These are phyloP conservation scores for Drosophila emarginata DNA, from an alignment of 2,888 invertebrate species.

Conservation along the genomic window DNA sequence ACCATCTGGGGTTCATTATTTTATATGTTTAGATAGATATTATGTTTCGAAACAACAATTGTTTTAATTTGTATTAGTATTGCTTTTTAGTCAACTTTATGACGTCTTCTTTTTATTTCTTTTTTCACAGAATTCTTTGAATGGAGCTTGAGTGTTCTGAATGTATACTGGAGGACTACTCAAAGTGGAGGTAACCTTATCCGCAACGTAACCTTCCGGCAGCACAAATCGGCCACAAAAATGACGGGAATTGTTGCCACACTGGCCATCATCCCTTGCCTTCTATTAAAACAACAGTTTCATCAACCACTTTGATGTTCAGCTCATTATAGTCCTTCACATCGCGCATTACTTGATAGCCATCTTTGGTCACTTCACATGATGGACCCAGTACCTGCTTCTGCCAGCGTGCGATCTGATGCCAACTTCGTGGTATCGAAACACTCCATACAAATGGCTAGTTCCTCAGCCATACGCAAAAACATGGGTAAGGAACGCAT, in stretches of 20 bases:
- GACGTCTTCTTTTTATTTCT: conserved; percentile 69
- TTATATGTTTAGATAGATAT: too few relatives aligned
- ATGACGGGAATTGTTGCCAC: conserved; percentile 89
- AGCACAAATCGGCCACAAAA: conserved; percentile 89
- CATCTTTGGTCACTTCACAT: conserved; percentile 84
- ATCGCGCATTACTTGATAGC: conserved; percentile 89
- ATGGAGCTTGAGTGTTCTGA: conserved; percentile 85
- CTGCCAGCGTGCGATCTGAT: conserved; percentile 56
- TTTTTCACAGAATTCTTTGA: conserved; percentile 71
- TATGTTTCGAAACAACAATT: too few relatives aligned
- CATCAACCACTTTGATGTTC: conserved; percentile 89
- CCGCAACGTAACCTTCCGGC: conserved; percentile 89
- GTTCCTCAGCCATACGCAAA: conserved; percentile 72
- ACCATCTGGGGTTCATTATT: too few relatives aligned
- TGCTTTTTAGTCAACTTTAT: background rate
- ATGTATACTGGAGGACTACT: conserved; percentile 85
- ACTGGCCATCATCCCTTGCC: conserved; percentile 89
- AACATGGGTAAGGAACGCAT: conserved; percentile 79
- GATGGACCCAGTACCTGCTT: conserved; percentile 42
- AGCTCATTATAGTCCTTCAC: conserved; percentile 91
- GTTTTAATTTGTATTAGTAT: background rate
- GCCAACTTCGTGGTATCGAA: conserved; percentile 51
- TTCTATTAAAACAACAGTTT: conserved; percentile 86
- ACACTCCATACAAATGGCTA: conserved; percentile 51
- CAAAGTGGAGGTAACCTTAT: conserved; percentile 88